Conservation (phyloP, 2,797 vertebrate species). For the Coccyzus lansbergi region DNA sequence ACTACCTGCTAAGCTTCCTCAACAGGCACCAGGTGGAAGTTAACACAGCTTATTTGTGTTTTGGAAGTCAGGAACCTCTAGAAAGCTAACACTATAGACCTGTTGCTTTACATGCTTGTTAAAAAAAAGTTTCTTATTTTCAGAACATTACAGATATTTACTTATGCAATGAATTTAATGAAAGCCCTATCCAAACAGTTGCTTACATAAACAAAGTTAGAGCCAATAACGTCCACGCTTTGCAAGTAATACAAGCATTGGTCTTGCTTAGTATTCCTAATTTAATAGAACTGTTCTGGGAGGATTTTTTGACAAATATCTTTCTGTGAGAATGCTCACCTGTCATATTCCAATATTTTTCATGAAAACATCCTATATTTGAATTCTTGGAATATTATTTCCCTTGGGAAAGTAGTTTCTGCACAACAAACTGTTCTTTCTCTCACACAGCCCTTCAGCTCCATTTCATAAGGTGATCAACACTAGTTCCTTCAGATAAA, state of each 20-base stretch:
- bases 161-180: not conserved
- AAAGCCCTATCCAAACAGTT: not conserved
- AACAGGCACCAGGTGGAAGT: not conserved
- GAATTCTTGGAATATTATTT: not conserved
- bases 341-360: not conserved
- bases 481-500: constrained; percentile 18
- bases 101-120: not conserved
- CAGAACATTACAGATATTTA: not conserved
- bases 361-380: not conserved
- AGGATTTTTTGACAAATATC: not conserved
- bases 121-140: not conserved
- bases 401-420: not conserved
- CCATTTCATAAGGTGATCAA: not conserved
- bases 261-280: not conserved
- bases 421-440: not conserved
- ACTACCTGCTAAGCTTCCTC: not conserved
- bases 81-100: not conserved
- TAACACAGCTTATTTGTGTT: not conserved
- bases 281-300: not conserved
- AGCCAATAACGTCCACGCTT: not conserved
- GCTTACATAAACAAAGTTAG: not conserved
- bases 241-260: not conserved
- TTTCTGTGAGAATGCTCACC: not conserved
- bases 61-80: not conserved
- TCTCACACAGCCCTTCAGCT: not conserved